phyloP scores from a whole-genome alignment of 1,140 invertebrate species.

The Geopemphigus sp. region DNA sequence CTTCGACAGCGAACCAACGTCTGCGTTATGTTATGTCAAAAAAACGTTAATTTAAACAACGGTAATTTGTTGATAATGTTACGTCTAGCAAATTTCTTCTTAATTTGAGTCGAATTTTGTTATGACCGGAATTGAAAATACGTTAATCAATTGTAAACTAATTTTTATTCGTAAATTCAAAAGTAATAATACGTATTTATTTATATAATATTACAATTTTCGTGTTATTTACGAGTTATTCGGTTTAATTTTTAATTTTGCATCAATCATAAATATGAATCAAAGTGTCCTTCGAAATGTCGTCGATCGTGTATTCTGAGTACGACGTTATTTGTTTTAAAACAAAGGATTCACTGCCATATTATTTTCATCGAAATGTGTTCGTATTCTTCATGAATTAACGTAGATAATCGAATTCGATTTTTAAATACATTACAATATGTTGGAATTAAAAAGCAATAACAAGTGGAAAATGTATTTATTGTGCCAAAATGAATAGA shows the following conservation, averaged over 20 bases:
- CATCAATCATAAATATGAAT: neutral
- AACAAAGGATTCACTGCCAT: slow-evolving; percentile 21
- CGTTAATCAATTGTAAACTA: slow-evolving; percentile 20
- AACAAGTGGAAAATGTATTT: neutral
- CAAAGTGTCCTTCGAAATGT: slow-evolving; percentile 10
- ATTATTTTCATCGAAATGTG: slow-evolving; percentile 21
- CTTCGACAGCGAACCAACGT: neutral
- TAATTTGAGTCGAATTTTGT: slow-evolving; percentile 18
- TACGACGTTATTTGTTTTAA: slow-evolving; percentile 1
- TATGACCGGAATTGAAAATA: neutral
- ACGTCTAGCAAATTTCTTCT: neutral
- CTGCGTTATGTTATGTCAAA: neutral
- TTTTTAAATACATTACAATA: too few relatives aligned
- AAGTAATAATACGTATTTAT: slow-evolving; percentile 17
- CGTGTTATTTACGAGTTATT: neutral
- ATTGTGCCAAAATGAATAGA: slow-evolving; percentile 4
- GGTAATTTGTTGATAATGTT: neutral
- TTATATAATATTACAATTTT: slow-evolving; percentile 9
- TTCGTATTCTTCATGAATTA: slow-evolving; percentile 17
- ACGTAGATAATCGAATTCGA: neutral
- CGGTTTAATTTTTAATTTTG: neutral
- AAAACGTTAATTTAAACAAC: neutral
- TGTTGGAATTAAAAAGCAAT: slow-evolving; percentile 11
- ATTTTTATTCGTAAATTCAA: slow-evolving; percentile 17
- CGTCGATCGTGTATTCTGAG: neutral